These are phyloP conservation scores for Pseudachorutes palmiensis DNA, from an alignment of 1,140 invertebrate genomes.

Conservation along the genomic window DNA sequence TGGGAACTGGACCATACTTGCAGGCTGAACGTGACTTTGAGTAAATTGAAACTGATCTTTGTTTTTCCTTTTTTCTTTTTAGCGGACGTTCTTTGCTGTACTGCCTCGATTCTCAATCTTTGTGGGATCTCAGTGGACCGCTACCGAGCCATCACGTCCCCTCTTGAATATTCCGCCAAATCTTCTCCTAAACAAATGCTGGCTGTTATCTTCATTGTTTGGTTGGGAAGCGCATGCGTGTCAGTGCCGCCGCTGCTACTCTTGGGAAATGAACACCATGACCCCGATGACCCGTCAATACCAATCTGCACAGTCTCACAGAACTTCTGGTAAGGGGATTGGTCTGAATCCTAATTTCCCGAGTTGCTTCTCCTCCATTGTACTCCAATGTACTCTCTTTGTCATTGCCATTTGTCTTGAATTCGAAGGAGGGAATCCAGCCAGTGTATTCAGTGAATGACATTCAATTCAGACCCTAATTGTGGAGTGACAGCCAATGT, in stretches of 20 bases:
- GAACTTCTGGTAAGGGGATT: constrained; percentile 54
- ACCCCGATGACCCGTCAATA: constrained; percentile 45
- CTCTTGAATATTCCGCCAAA: constrained; percentile 79
- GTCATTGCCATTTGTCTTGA: no score
- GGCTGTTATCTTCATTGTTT: constrained; percentile 73
- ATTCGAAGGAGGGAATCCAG: no score
- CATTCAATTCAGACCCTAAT: no score
- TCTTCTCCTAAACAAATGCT: constrained; percentile 75
- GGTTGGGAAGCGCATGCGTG: constrained; percentile 80
- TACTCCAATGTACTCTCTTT: no score
- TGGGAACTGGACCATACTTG: neutral
- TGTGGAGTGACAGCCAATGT: no score
- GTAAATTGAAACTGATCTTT: neutral
- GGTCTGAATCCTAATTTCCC: no score
- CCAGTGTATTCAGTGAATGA: no score
- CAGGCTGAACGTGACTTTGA: no score
- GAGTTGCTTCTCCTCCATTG: no score
- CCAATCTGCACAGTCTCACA: constrained; percentile 66
- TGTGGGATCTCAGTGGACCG: constrained; percentile 89
- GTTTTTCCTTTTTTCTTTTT: constrained; percentile 11
- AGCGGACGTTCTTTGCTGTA: constrained; percentile 76
- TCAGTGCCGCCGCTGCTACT: constrained; percentile 79
- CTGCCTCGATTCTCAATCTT: constrained; percentile 83
- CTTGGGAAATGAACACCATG: constrained; percentile 71
- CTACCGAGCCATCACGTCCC: constrained; percentile 85